These are phyloP conservation scores for Elegia similella DNA, from an alignment of 2,888 invertebrate genomes.

Conservation along the genomic window DNA sequence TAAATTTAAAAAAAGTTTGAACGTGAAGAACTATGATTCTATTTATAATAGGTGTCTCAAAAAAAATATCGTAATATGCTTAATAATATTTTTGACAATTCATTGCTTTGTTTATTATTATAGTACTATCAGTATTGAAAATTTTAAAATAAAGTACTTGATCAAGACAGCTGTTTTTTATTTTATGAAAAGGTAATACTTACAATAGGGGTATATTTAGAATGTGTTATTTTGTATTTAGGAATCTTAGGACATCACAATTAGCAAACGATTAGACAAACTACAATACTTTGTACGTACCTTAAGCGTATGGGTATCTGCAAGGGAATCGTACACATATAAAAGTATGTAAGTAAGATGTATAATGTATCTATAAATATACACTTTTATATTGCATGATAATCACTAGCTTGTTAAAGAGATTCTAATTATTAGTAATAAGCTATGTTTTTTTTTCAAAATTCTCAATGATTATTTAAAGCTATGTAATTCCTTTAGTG, in stretches of 20 bases:
- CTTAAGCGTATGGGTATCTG: conserved; percentile 59
- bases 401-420: conserved; percentile 17
- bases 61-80: too few relatives aligned
- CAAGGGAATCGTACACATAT: conserved; percentile 31
- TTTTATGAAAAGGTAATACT: conserved; percentile 3
- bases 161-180: not conserved
- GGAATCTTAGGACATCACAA: conserved; percentile 39
- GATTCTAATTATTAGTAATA: conserved; percentile 27
- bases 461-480: conserved; percentile 39
- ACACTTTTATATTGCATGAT: conserved; percentile 26
- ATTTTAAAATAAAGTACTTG: not conserved
- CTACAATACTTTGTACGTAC: conserved; percentile 56
- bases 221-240: conserved; percentile 22
- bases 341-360: conserved; percentile 23
- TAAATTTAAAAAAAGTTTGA: too few relatives aligned
- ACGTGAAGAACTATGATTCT: too few relatives aligned
- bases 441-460: conserved; percentile 26
- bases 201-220: not conserved
- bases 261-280: conserved; percentile 37
- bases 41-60: too few relatives aligned
- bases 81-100: too few relatives aligned
- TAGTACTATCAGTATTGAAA: too few relatives aligned
- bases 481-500: conserved; percentile 52
- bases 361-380: conserved; percentile 15
- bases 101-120: too few relatives aligned